These are phyloP conservation scores for Motacilla alba DNA, from an alignment of 2,113 vertebrate genomes.

Conservation along the genomic window DNA sequence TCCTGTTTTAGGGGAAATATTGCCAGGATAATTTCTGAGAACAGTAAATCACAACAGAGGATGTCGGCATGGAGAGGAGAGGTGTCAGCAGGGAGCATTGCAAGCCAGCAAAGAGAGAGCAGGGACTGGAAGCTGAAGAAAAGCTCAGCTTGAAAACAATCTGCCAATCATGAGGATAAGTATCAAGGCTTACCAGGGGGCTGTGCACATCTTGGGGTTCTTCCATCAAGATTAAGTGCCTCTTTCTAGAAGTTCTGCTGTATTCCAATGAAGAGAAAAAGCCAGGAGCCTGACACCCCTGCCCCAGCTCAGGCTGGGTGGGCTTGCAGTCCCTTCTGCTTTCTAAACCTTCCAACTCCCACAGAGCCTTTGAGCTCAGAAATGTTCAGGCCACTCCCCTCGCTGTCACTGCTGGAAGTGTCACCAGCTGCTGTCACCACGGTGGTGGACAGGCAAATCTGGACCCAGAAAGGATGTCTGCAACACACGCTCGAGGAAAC, in stretches of 20 bases:
- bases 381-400: neutral
- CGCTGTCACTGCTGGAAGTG: neutral
- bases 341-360: neutral
- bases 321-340: neutral
- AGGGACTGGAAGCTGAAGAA: neutral
- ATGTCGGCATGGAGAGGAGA: neutral
- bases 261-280: neutral
- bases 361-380: neutral
- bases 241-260: neutral
- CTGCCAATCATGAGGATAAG: neutral
- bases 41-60: neutral
- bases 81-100: neutral
- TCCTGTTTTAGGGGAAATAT: neutral
- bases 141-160: neutral
- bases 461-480: slow-evolving; percentile 11
- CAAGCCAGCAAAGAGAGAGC: neutral
- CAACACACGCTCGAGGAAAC: neutral
- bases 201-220: neutral
- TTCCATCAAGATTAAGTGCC: neutral
- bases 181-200: neutral
- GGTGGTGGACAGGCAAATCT: neutral
- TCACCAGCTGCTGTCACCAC: neutral
- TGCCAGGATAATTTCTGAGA: neutral
- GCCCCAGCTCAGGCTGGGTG: neutral
- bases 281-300: neutral